Evolutionary conservation across 2,113 vertebrate genomes (phyloP), one percentile per base, ranked within the genome.

Genomic region (Spea multiplicata): DNA sequence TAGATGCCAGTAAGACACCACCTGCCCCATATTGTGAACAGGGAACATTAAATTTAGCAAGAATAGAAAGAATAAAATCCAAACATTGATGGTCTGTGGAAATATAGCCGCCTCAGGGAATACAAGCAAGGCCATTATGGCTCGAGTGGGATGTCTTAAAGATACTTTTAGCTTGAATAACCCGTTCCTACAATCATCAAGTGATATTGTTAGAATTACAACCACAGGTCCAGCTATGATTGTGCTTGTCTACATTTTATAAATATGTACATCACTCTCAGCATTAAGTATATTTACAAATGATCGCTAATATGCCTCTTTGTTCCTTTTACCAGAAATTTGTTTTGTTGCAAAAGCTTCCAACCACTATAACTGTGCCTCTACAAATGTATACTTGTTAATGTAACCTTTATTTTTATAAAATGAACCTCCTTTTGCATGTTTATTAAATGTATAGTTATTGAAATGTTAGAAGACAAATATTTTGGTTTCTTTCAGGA

Each of bases 401-500:
- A 62, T 64, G 44, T 30, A 46, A 49, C 45, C 49, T 74, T 61
- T 47, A 62, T 73, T 68, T 68, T 14, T 48, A 45, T 76, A 12
- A 9, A 59, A 2, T 76, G 44, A 44, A 50, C 64, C 47, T 10
- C 67, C 49, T 48, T 68, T 66, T 78, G 76, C 76, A 78, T 78
- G 76, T 64, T 62, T 71, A 44, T 10, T 59, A 59, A 12, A n/a
- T 71, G 67, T 71, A 53, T 78, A 30, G 64, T 71, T 78, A 44
- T 65, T 78, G 50, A 71, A 62, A 69, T 57, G 14, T 64, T 71
- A 65, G 44, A 72, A 66, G 14, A 55, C 8, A 72, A 72, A 30
- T 44, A 14, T 66, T 71, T 78, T 78, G 76, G 68, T 66, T 78
- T 13, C 59, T 46, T 66, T 44, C 61, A 78, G 62, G 47, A 68